Evolutionary conservation across 2,888 invertebrate genomes (phyloP), one percentile per base, ranked within the genome.

Genomic region (Drosophila cracens): DNA sequence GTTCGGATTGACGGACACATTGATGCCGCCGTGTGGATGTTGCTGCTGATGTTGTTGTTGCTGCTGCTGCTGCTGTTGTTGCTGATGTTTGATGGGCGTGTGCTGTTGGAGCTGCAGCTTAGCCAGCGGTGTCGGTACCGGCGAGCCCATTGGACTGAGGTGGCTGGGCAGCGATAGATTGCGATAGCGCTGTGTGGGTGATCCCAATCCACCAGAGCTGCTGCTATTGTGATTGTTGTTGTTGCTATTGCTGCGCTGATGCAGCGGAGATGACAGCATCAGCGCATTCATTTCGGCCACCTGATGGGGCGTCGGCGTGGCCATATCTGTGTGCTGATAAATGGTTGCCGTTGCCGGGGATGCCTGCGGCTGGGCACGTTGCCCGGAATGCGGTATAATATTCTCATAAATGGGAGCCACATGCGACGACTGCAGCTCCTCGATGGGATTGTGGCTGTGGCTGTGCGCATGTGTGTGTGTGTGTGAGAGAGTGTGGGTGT

Each of bases 401-500:
- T 95, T 95, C 90, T 95, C 95, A 85, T 95, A 95, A n/a, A 96
- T 95, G 34, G 95, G 95, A 29, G 93, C 40, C 13, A 31, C 93
- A 7, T 91, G 87, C 70, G 95, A 93, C 5, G 81, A 72, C 29
- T 43, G 57, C 13, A 77, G 51, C 34, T 86, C 81, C 27, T 74
- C 74, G 40, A 79, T 66, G 29, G 61, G 29, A 62, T 60, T 70
- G 65, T 48, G 51, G n/a, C 6, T 56, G 31, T 52, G 52, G 27
- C n/a, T 59, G 27, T 63, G 62, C 21, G 29, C 53, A 7, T 60
- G 52, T 36, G 34, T 57, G 27, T 59, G 43, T 31, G 13, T 60
- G n/a, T 53, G 56, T 13, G 29, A 49, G 43, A 34, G 25, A 33
- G 31, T 63, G 63, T 49, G 36, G 29, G 29, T 65, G 27, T 71